Conservation (phyloP, 2,888 invertebrate species). For the Papilio elwesi region DNA sequence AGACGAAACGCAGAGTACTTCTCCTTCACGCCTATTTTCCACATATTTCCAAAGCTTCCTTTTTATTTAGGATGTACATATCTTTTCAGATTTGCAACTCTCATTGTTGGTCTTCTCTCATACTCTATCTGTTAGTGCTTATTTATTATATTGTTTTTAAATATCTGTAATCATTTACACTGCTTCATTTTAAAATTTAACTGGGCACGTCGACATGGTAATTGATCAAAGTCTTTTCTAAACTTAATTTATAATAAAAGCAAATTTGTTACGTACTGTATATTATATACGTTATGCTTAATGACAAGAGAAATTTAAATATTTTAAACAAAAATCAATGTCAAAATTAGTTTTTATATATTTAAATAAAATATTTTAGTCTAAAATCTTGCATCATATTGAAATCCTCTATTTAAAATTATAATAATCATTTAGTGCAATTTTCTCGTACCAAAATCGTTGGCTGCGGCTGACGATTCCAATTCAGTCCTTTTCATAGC, state of each 20-base stretch:
- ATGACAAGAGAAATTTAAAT: too few species aligned
- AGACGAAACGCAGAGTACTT: too few species aligned
- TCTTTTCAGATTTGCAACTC: too few species aligned
- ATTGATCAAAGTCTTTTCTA: conserved; percentile 13
- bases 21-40: too few species aligned
- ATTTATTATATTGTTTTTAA: too few species aligned
- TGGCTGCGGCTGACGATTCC: conserved; percentile 16
- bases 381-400: neutral
- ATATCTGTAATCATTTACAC: too few species aligned
- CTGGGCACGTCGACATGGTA: neutral
- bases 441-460: conserved; percentile 4
- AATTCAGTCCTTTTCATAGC: conserved; percentile 25
- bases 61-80: too few species aligned
- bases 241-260: conserved; percentile 10
- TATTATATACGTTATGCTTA: too few species aligned
- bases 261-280: neutral
- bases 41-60: too few species aligned
- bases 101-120: too few species aligned
- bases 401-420: conserved; percentile 17
- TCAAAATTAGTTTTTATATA: neutral
- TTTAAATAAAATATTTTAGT: neutral
- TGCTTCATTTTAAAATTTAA: conserved; percentile 5
- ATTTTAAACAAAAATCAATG: neutral
- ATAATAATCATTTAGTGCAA: neutral
- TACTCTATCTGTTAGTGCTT: too few species aligned